A percentile compares a stretch with the other conserved stretches of the same genome.
Conservation (phyloP, 2,113 vertebrate species). For the Crocuta crocuta region DNA sequence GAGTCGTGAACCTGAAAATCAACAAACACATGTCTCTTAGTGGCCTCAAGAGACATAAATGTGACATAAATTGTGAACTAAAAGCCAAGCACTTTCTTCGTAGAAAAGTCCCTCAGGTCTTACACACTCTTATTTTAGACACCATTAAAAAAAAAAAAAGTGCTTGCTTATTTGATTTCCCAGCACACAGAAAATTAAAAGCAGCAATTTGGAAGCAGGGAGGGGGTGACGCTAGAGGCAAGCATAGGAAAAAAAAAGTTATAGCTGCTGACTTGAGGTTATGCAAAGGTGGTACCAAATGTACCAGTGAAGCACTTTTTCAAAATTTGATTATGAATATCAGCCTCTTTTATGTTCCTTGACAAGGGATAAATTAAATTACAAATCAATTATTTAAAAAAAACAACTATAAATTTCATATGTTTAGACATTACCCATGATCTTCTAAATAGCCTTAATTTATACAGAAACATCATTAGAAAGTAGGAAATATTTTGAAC, state of each 20-base stretch:
- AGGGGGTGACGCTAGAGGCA: not conserved
- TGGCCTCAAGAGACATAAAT: not conserved
- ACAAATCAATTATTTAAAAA: not conserved
- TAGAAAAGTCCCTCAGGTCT: constrained; percentile 4
- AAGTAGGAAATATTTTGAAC: not conserved
- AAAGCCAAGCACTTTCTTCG: constrained; percentile 31
- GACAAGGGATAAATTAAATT: not conserved
- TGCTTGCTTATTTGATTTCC: constrained; percentile 62
- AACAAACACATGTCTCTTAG: not conserved
- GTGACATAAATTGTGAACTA: not conserved
- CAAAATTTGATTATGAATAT: not conserved
- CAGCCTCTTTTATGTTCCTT: not conserved
- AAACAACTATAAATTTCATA: not conserved
- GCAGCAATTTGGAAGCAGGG: constrained; percentile 34
- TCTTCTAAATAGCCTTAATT: not conserved
- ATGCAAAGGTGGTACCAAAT: not conserved
- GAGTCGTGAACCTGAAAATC: constrained; percentile 34
- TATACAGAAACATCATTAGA: not conserved
- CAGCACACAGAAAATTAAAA: constrained; percentile 61
- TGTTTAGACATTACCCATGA: not conserved
- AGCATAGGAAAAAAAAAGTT: not conserved
- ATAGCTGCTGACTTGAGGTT: not conserved
- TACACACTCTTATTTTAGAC: constrained; percentile 20
- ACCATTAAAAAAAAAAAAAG: not conserved
- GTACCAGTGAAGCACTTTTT: not conserved